phyloP scores from a whole-genome alignment of 2,888 invertebrate genomes.

The Drosophila emarginata region DNA sequence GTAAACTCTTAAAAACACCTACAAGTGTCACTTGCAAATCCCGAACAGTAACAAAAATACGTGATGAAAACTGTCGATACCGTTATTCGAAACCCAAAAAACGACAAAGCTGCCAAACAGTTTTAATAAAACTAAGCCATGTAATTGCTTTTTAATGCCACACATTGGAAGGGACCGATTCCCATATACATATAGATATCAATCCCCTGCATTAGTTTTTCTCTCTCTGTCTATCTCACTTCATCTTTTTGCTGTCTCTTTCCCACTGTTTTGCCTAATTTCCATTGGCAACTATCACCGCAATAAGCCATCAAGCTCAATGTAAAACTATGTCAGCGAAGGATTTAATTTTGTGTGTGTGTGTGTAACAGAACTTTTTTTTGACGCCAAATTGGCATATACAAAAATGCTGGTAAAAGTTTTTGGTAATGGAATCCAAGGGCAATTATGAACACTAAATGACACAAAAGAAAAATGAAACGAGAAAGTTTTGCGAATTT shows the following conservation, averaged over 20 bases:
- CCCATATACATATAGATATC: not conserved
- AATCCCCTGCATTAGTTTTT: not conserved
- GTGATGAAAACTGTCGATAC: conserved; percentile 1
- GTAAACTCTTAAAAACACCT: not conserved
- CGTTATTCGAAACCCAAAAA: conserved; percentile 17
- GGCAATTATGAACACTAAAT: conserved; percentile 35
- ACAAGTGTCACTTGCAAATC: conserved; percentile 15
- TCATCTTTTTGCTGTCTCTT: not conserved
- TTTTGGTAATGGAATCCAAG: conserved; percentile 27
- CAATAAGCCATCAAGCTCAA: conserved; percentile 52
- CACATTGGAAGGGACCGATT: not conserved
- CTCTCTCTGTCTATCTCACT: not conserved
- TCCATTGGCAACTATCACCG: conserved; percentile 37
- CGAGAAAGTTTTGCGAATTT: not conserved
- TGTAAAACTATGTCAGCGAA: conserved; percentile 43
- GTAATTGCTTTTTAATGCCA: conserved; percentile 68
- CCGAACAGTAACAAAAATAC: not conserved
- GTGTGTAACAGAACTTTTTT: not conserved
- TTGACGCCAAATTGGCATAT: not conserved
- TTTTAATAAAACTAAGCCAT: conserved; percentile 61
- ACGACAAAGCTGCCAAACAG: conserved; percentile 43
- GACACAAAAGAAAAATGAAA: not conserved
- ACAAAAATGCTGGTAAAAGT: conserved; percentile 26
- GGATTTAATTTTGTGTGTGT: conserved; percentile 37
- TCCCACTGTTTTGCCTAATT: conserved; percentile 36